Evolutionary conservation across 2,888 invertebrate species (phyloP).

Genomic region (Drosophila prolongata): DNA sequence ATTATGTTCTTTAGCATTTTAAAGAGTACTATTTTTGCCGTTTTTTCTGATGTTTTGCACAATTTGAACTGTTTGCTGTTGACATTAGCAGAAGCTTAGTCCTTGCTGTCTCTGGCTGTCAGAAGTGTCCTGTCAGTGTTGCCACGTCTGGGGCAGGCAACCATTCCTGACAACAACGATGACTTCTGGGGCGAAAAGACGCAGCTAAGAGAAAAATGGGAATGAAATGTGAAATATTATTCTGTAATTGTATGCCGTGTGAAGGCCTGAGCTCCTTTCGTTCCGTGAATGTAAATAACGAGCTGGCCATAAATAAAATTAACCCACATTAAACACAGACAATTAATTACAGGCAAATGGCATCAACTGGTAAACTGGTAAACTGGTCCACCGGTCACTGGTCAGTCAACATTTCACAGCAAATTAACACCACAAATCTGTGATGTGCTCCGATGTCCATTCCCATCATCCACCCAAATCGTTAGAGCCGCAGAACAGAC

Average conservation of each 20-base stretch:
- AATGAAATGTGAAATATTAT: constrained; percentile 55
- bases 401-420: constrained; percentile 77
- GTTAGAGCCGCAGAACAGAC: constrained; percentile 44
- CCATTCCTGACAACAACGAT: constrained; percentile 23
- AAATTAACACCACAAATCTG: constrained; percentile 80
- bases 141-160: constrained; percentile 46
- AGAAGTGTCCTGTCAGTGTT: constrained; percentile 75
- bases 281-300: constrained; percentile 63
- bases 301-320: constrained; percentile 78
- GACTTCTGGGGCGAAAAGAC: constrained; percentile 11
- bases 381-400: constrained; percentile 45
- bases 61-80: constrained; percentile 77
- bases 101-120: constrained; percentile 72
- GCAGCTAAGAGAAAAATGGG: constrained; percentile 15
- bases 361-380: constrained; percentile 47
- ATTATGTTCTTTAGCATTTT: too few species aligned
- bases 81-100: constrained; percentile 80
- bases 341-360: constrained; percentile 73
- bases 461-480: constrained; percentile 36
- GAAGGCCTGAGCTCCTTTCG: constrained; percentile 35
- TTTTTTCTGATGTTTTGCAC: constrained; percentile 10
- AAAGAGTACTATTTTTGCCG: constrained; percentile 9
- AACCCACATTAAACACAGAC: constrained; percentile 78
- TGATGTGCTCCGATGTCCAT: constrained; percentile 26
- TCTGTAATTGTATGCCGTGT: constrained; percentile 70